phyloP scores from a whole-genome alignment of 1,140 invertebrate genomes.

The Meloidogyne hapla region DNA sequence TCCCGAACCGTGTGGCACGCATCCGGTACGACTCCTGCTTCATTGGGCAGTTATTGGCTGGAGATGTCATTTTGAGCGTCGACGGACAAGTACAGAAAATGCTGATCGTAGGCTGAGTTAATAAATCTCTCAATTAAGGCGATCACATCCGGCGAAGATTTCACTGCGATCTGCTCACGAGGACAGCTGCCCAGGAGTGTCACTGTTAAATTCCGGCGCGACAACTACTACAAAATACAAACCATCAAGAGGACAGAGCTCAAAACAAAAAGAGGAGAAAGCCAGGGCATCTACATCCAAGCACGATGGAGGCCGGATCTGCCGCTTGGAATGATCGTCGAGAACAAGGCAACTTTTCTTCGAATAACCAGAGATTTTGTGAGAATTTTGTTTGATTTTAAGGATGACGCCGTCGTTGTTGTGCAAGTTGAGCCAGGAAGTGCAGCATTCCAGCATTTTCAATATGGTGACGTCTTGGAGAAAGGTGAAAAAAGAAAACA shows the following conservation, averaged over 20 bases:
- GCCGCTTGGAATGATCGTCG: neutral
- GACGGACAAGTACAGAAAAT: neutral
- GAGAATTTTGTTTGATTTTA: neutral
- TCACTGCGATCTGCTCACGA: neutral
- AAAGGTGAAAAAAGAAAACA: neutral
- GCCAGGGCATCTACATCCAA: neutral
- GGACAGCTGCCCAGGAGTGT: neutral
- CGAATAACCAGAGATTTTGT: neutral
- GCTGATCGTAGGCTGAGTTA: too few species aligned
- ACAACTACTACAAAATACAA: neutral
- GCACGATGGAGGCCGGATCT: neutral
- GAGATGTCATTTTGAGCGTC: neutral
- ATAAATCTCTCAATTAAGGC: neutral
- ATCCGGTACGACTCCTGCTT: neutral
- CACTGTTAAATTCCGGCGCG: neutral
- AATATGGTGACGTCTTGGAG: neutral
- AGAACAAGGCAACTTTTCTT: neutral
- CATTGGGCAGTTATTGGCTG: neutral
- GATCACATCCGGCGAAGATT: neutral
- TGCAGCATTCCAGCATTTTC: neutral
- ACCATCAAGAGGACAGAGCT: neutral
- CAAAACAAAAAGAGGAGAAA: neutral
- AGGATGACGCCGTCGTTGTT: neutral
- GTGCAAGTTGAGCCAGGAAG: neutral
- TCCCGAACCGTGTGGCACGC: neutral